A percentile compares a stretch with the other conserved stretches of the same genome.
Conservation (phyloP, 2,113 vertebrate species). For the Carassius gibelio region DNA sequence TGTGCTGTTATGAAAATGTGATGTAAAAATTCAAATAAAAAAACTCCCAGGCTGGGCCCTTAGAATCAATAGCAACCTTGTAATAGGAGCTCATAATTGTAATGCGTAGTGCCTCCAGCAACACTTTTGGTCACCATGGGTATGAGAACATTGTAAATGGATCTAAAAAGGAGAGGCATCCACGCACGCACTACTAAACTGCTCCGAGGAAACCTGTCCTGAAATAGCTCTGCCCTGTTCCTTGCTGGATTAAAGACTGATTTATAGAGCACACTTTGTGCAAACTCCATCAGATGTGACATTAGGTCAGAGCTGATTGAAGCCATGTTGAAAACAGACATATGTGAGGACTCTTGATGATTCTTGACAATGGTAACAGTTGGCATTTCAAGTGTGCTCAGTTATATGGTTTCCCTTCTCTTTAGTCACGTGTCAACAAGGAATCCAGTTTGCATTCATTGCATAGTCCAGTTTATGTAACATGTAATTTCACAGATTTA, state of each 20-base stretch:
- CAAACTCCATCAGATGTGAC: slow-evolving; percentile 15
- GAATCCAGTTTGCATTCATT: neutral
- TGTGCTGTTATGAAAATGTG: neutral
- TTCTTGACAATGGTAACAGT: slow-evolving; percentile 3
- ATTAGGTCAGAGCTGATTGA: slow-evolving; percentile 16
- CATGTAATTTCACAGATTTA: neutral
- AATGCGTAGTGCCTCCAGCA: slow-evolving; percentile 29
- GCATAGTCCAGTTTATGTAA: neutral
- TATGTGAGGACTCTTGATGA: slow-evolving; percentile 44
- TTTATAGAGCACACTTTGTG: slow-evolving; percentile 57
- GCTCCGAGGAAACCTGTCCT: slow-evolving; percentile 55
- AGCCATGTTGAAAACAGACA: slow-evolving; percentile 10
- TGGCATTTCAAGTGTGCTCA: neutral
- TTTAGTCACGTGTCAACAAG: neutral
- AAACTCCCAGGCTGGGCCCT: slow-evolving; percentile 2
- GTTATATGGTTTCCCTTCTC: slow-evolving; percentile 26
- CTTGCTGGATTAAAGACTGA: slow-evolving; percentile 50
- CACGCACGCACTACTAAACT: slow-evolving; percentile 29
- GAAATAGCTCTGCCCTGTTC: slow-evolving; percentile 66
- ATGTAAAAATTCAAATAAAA: slow-evolving; percentile 9
- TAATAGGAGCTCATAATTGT: slow-evolving; percentile 38
- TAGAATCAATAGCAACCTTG: slow-evolving; percentile 34
- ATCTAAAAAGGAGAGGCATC: slow-evolving; percentile 69
- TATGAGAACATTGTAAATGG: slow-evolving; percentile 60
- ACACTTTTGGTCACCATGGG: slow-evolving; percentile 39